Evolutionary conservation across 1,140 invertebrate genomes (phyloP).

Genomic region (Hetaerina americana): DNA sequence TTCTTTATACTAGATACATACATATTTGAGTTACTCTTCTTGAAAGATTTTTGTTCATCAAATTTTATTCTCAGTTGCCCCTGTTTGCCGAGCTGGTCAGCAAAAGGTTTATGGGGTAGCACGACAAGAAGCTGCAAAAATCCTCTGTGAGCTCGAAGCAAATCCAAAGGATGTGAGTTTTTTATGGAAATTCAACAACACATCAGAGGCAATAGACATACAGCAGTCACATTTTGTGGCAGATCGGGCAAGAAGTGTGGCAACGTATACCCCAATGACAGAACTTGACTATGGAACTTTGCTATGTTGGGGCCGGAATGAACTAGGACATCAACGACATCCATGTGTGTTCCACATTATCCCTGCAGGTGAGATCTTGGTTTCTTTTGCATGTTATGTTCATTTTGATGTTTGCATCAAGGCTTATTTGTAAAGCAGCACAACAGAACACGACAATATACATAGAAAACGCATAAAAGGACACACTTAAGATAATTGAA

Average conservation of each 20-base stretch:
- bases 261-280: constrained; percentile 51
- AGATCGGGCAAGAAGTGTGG: constrained; percentile 45
- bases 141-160: constrained; percentile 71
- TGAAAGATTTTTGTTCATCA: not conserved
- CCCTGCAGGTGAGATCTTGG: constrained; percentile 52
- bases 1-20: too few species aligned
- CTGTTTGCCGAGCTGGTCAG: constrained; percentile 52
- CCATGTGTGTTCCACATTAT: constrained; percentile 59
- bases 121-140: constrained; percentile 56
- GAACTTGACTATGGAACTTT: constrained; percentile 58
- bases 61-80: constrained; percentile 41
- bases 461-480: too few species aligned
- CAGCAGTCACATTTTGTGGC: constrained; percentile 40
- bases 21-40: too few species aligned
- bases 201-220: constrained; percentile 50
- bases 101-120: constrained; percentile 58
- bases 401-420: too few species aligned
- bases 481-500: too few species aligned
- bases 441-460: too few species aligned
- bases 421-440: too few species aligned
- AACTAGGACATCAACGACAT: constrained; percentile 46
- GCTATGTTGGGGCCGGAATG: constrained; percentile 54
- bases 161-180: constrained; percentile 58
- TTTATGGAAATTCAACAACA: constrained; percentile 60
- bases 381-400: too few species aligned